A percentile compares a stretch with the other conserved stretches of the same genome.
Conservation (phyloP, 2,888 invertebrate species). For the Tenthredo scrophulariae region DNA sequence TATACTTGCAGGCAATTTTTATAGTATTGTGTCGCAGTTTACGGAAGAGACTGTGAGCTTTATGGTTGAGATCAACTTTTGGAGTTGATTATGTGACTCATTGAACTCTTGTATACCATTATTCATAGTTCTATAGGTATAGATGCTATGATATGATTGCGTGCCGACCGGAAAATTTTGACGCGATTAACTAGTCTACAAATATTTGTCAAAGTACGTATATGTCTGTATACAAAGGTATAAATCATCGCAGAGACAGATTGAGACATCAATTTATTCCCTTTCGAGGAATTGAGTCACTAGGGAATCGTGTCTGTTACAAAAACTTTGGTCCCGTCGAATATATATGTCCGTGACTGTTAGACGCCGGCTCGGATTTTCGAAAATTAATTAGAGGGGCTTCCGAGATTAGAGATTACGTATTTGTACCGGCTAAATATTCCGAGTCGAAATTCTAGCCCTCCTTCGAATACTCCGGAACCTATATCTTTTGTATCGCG, state of each 20-base stretch:
- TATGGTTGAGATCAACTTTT: not conserved
- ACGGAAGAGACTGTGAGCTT: not conserved
- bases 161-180: not conserved
- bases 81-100: not conserved
- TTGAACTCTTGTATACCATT: not conserved
- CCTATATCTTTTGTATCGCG: too few relatives aligned
- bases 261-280: not conserved
- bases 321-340: not conserved
- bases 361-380: not conserved
- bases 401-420: not conserved
- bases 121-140: not conserved
- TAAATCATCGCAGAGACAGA: not conserved
- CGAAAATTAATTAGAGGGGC: not conserved
- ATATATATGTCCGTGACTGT: conserved; percentile 10
- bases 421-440: not conserved
- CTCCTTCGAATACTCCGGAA: too few relatives aligned
- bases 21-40: too few relatives aligned
- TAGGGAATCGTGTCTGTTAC: conserved; percentile 5
- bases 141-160: not conserved
- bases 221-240: not conserved
- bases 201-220: conserved; percentile 5
- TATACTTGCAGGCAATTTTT: too few relatives aligned
- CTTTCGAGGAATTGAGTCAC: not conserved
- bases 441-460: too few relatives aligned
- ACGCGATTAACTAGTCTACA: not conserved